These are phyloP conservation scores for Cheilosia grossa DNA, from an alignment of 2,888 invertebrate species.

Conservation along the genomic window DNA sequence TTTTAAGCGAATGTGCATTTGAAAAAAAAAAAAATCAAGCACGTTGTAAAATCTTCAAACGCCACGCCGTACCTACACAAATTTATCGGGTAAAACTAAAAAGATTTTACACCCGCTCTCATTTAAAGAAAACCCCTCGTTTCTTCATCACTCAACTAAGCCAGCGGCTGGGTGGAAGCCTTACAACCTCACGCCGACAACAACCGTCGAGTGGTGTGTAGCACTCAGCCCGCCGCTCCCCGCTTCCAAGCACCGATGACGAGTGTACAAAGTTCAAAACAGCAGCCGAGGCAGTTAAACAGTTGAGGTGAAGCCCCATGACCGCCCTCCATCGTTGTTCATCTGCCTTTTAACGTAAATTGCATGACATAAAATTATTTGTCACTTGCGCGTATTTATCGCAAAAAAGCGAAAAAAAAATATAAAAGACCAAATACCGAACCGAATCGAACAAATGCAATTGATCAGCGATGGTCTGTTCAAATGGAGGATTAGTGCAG, in stretches of 20 bases:
- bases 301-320: constrained; percentile 72
- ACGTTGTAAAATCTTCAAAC: too few species aligned
- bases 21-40: too few species aligned
- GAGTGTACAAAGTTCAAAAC: constrained; percentile 65
- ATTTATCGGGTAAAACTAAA: not conserved
- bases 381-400: constrained; percentile 74
- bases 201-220: constrained; percentile 12
- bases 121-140: not conserved
- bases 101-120: constrained; percentile 21
- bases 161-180: constrained; percentile 34
- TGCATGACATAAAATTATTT: constrained; percentile 77
- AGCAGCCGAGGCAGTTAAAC: constrained; percentile 68
- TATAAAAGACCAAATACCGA: not conserved
- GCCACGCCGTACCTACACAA: too few species aligned
- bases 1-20: too few species aligned
- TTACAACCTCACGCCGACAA: constrained; percentile 47
- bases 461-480: constrained; percentile 63
- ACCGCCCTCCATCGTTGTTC: constrained; percentile 70
- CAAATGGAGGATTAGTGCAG: constrained; percentile 57
- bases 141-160: not conserved
- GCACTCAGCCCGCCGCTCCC: constrained; percentile 8
- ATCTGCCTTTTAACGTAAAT: constrained; percentile 77
- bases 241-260: not conserved
- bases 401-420: constrained; percentile 15
- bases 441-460: constrained; percentile 53